Percentiles rank a stretch among this genome's conserved stretches.
Evolutionary conservation across 2,888 invertebrate species (phyloP).

Genomic region (Sclerodermus sp.): DNA sequence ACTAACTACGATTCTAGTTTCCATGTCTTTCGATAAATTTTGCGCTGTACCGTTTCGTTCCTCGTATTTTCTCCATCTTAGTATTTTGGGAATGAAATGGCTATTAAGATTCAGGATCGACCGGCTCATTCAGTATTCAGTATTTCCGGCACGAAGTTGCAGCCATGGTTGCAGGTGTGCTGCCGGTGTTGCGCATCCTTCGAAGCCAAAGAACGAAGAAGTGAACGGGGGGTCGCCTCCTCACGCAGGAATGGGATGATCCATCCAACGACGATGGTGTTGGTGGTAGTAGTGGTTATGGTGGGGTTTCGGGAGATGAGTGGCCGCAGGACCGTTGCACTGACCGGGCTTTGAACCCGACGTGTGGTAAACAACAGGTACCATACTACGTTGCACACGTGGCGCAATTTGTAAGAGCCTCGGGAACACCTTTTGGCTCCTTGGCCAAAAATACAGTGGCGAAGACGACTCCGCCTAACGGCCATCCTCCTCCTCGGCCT

Average conservation of each 20-base stretch:
- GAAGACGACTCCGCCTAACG: slow-evolving; percentile 21
- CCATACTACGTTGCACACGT: slow-evolving; percentile 53
- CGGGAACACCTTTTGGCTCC: slow-evolving; percentile 15
- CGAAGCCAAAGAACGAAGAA: not conserved
- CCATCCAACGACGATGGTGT: not conserved
- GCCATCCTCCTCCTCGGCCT: slow-evolving; percentile 1
- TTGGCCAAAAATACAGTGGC: slow-evolving; percentile 28
- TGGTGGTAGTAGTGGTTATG: not conserved
- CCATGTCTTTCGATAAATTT: too few species aligned
- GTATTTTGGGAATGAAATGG: too few species aligned
- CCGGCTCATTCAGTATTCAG: too few species aligned
- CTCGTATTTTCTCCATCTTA: too few species aligned
- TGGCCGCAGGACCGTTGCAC: slow-evolving; percentile 44
- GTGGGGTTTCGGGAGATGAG: slow-evolving; percentile 3
- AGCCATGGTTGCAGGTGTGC: not conserved
- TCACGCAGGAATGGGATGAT: not conserved
- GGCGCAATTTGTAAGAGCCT: slow-evolving; percentile 45
- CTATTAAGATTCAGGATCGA: too few species aligned
- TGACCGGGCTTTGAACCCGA: slow-evolving; percentile 56
- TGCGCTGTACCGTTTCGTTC: too few species aligned
- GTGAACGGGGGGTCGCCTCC: not conserved
- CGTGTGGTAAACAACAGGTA: slow-evolving; percentile 56
- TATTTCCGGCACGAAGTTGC: not conserved
- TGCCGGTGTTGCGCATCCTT: not conserved
- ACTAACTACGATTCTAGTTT: too few species aligned